Percentiles rank a stretch among this genome's conserved stretches.
These are phyloP conservation scores for Gymnoscelis rufifasciata DNA, from an alignment of 2,888 invertebrate species.

Conservation along the genomic window DNA sequence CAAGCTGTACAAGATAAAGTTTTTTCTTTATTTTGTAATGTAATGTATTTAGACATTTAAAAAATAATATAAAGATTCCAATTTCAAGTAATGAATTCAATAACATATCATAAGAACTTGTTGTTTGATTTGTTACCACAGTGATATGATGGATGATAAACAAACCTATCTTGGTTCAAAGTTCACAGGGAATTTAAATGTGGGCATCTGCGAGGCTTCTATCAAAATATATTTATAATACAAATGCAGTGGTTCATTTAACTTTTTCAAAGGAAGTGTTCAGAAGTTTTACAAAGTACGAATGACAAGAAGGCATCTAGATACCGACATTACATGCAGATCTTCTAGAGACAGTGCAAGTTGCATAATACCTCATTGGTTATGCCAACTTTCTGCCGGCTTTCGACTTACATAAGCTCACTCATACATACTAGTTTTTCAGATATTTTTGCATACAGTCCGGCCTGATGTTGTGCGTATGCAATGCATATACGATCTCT, in stretches of 20 bases:
- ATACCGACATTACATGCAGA: background rate
- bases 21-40: background rate
- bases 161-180: conserved; percentile 38
- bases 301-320: background rate
- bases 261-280: too few relatives aligned
- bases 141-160: conserved; percentile 8
- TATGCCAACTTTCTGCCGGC: conserved; percentile 27
- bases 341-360: too few relatives aligned
- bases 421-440: conserved; percentile 89
- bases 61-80: too few relatives aligned
- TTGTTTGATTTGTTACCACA: conserved; percentile 7
- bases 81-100: background rate
- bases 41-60: background rate
- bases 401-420: conserved; percentile 32
- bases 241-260: too few relatives aligned
- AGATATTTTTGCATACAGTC: conserved; percentile 92
- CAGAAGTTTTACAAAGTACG: too few relatives aligned
- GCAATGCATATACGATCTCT: conserved; percentile 95
- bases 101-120: background rate
- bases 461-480: conserved; percentile 96
- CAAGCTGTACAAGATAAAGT: too few relatives aligned
- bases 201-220: conserved; percentile 32
- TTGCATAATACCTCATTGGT: conserved; percentile 60
- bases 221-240: too few relatives aligned
- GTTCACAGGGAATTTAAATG: conserved; percentile 34